Base-by-base conservation (phyloP, 1,140 invertebrate genomes). In the Telenomus remus region DNA sequence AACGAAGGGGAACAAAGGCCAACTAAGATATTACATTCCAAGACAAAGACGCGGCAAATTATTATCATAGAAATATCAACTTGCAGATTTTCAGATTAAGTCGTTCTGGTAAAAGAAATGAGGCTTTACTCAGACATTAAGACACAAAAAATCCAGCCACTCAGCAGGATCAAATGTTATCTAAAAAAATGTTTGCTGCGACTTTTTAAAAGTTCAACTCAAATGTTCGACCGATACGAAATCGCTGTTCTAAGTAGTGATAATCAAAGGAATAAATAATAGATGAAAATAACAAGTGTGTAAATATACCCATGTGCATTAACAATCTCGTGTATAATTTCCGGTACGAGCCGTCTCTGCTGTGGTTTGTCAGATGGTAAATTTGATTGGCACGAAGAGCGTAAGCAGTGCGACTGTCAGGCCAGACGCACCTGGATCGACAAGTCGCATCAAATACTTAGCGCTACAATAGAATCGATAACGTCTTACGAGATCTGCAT, bases 281-380 rank as follows among this genome's bases (percentile, higher is more conserved):
- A n/a, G n/a, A n/a, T n/a, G n/a, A n/a, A n/a, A n/a, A n/a, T 59
- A 54, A 73, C 34, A n/a, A 4, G 6, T 61, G 43, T 15, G 39
- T 47, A 33, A 39, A 27, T 27, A 27, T 48, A 51, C 43, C 46
- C 43, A 16, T 44, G 46, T 56, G 61, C 37, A 27, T 14, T 54
- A 59, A 70, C 71, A 56, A 71, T 76, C 61, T 76, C 33, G 65
- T 51, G 56, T 61, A 66, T 64, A 76, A 76, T 76, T 76, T 76
- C 74, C 74, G 60, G 61, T 61, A 60, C 48, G 63, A 71, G 47
- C 55, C 50, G 47, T 50, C 44, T 76, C 60, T 71, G 74, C 71
- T 70, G 74, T 49, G 63, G 68, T 47, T 76, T 71, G 63, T 70
- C 74, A 76, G 66, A 76, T 76, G 66, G 71, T 55, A 76, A 71